These are phyloP conservation scores for Dorcus parallelipipedus DNA, from an alignment of 2,888 invertebrate genomes.

Conservation along the genomic window DNA sequence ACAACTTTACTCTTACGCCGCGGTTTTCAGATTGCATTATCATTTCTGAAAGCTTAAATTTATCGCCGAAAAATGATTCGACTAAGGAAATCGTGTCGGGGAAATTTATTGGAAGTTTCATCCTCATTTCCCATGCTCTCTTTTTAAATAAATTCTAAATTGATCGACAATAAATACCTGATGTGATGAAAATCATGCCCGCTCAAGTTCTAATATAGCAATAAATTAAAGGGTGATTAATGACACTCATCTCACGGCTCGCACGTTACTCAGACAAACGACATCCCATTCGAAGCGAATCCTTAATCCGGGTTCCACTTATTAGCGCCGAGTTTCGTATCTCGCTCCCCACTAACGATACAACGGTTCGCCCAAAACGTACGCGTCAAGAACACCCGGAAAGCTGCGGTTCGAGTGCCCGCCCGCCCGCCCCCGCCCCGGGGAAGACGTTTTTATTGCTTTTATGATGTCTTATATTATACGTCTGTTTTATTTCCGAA, in stretches of 20 bases:
- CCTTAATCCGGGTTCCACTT: slow-evolving; percentile 1
- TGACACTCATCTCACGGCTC: slow-evolving; percentile 1
- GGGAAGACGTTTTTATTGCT: slow-evolving; percentile 27
- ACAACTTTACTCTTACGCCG: slow-evolving; percentile 27
- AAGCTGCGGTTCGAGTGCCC: neutral
- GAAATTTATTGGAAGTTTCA: too few species aligned
- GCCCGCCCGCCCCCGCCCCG: slow-evolving; percentile 16
- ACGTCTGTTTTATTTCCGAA: slow-evolving; percentile 30
- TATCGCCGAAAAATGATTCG: slow-evolving; percentile 7
- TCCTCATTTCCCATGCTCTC: too few species aligned
- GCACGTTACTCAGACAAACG: slow-evolving; percentile 2
- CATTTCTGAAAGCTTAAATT: slow-evolving; percentile 11
- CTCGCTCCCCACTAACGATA: slow-evolving; percentile 11
- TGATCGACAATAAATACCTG: too few species aligned
- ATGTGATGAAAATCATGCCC: too few species aligned
- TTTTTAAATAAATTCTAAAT: too few species aligned
- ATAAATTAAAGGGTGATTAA: slow-evolving; percentile 2
- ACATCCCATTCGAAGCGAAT: neutral
- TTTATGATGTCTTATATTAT: slow-evolving; percentile 31
- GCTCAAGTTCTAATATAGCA: neutral
- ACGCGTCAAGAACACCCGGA: neutral
- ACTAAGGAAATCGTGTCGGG: too few species aligned
- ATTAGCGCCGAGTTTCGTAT: neutral
- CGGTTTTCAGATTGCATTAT: slow-evolving; percentile 15
- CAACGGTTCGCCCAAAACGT: neutral